These are phyloP conservation scores for Carposina sasakii DNA, from an alignment of 1,140 invertebrate species.

Conservation along the genomic window DNA sequence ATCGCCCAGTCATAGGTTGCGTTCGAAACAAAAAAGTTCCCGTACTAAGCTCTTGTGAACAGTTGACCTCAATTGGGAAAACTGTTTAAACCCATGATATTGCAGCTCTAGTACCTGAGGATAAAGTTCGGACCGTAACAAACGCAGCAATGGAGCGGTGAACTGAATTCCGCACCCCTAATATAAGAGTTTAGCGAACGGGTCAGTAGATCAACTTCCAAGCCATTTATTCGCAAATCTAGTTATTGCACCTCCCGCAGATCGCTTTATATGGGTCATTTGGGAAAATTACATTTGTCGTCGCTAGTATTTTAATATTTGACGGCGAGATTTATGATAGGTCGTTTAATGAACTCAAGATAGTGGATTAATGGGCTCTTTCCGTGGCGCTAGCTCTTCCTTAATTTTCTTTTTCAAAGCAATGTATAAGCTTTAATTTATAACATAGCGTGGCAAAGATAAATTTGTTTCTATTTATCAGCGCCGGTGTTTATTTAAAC, in stretches of 20 bases:
- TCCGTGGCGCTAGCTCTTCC: slow-evolving; percentile 28
- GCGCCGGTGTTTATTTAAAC: slow-evolving; percentile 25
- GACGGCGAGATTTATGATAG: slow-evolving; percentile 4
- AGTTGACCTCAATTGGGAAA: slow-evolving; percentile 26
- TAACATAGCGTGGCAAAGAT: slow-evolving; percentile 29
- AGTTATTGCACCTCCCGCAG: slow-evolving; percentile 65
- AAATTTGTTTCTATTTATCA: slow-evolving; percentile 34
- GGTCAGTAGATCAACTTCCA: slow-evolving; percentile 63
- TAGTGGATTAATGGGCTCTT: slow-evolving; percentile 25
- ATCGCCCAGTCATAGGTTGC: slow-evolving; percentile 41
- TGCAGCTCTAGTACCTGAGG: slow-evolving; percentile 40
- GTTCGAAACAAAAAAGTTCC: slow-evolving; percentile 40
- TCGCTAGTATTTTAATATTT: background rate
- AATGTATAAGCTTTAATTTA: slow-evolving; percentile 33
- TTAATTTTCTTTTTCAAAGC: slow-evolving; percentile 33
- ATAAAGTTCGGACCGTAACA: slow-evolving; percentile 35
- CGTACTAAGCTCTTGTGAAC: slow-evolving; percentile 31
- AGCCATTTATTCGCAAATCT: slow-evolving; percentile 67
- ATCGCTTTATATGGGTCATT: slow-evolving; percentile 67
- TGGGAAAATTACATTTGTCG: slow-evolving; percentile 48
- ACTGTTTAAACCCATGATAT: slow-evolving; percentile 38
- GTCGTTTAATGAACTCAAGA: background rate
- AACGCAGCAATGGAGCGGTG: slow-evolving; percentile 45
- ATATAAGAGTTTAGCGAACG: slow-evolving; percentile 29
- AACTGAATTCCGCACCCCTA: slow-evolving; percentile 35